Conservation (phyloP, 2,113 vertebrate species). For the Nycticryphes semicollaris region DNA sequence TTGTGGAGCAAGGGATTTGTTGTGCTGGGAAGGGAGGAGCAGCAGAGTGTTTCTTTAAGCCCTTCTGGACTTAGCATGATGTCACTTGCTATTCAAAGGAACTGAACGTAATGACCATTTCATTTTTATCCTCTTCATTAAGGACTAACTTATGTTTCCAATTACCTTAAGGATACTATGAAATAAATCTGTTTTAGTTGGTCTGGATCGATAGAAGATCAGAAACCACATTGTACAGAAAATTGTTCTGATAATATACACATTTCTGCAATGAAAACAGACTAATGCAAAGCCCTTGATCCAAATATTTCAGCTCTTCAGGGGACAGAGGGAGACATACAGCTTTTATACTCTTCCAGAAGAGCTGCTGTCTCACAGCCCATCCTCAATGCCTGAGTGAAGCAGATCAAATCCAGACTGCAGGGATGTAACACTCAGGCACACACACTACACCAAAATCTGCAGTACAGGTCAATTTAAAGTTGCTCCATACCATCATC, state of each 20-base stretch:
- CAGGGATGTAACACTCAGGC: background rate
- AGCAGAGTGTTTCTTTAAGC: background rate
- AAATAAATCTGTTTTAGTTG: background rate
- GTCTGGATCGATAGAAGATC: background rate
- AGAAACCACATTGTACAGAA: background rate
- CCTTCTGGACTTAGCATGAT: background rate
- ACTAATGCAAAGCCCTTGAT: background rate
- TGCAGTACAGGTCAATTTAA: background rate
- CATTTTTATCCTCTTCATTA: background rate
- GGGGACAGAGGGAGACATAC: background rate
- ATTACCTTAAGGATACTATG: background rate
- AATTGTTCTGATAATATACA: fast-evolving
- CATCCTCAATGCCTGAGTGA: background rate
- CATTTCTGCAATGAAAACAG: background rate
- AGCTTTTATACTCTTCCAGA: background rate
- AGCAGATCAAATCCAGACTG: background rate
- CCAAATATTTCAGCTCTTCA: background rate
- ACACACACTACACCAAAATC: fast-evolving
- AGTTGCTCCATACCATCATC: background rate
- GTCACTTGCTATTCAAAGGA: background rate
- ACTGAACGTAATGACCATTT: background rate
- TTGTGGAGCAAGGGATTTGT: background rate
- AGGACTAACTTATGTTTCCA: background rate
- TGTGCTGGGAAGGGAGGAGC: background rate
- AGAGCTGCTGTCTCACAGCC: background rate